phyloP scores from a whole-genome alignment of 2,797 vertebrate species.

The Hephaestus fuliginosus region DNA sequence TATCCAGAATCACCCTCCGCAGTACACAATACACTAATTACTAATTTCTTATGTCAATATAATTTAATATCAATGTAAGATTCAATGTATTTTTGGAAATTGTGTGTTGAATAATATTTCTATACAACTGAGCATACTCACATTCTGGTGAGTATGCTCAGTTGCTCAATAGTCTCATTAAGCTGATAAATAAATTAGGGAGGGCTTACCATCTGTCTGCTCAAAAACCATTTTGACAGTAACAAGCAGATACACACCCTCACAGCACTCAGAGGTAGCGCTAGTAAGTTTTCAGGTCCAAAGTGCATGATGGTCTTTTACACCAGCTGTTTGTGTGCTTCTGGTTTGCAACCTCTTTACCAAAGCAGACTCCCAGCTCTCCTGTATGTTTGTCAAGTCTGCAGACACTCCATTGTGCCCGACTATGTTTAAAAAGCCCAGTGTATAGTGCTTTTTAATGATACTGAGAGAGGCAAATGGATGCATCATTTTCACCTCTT shows the following conservation, averaged over 20 bases:
- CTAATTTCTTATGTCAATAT: neutral
- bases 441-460: constrained; percentile 19
- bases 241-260: neutral
- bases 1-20: constrained; percentile 5
- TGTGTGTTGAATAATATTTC: neutral
- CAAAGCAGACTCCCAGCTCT: constrained; percentile 2
- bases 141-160: neutral
- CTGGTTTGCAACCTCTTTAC: constrained; percentile 17
- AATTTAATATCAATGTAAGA: constrained; percentile 6
- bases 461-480: constrained; percentile 29
- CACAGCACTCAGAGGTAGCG: constrained; percentile 6
- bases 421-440: constrained; percentile 11
- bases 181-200: constrained; percentile 11
- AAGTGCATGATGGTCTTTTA: constrained; percentile 16
- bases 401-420: neutral
- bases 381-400: neutral
- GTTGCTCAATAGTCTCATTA: too few relatives aligned
- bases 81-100: neutral
- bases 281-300: neutral
- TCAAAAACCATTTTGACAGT: constrained; percentile 3
- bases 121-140: neutral
- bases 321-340: neutral
- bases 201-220: constrained; percentile 14
- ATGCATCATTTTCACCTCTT: constrained; percentile 38
- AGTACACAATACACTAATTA: neutral